Base-by-base conservation (phyloP, 2,113 vertebrate genomes). In the Platycercus adscitus region DNA sequence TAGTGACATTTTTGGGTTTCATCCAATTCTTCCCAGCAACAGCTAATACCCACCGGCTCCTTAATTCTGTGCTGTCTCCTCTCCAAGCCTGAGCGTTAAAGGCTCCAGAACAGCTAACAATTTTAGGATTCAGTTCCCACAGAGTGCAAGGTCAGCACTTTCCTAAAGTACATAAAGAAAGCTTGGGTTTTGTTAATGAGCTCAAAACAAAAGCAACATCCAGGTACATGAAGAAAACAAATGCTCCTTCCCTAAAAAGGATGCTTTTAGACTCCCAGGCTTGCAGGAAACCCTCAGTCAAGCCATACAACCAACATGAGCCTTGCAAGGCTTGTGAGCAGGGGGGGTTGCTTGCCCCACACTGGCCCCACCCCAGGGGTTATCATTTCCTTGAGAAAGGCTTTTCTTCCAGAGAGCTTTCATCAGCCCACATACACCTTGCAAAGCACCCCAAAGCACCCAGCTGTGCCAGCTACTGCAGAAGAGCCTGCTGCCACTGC, bases 21-120 rank as follows among this genome's bases (percentile, higher is more conserved):
- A 41, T 81, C 96, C 96, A 95, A 68, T 64, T 93, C 96, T 80
- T 89, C 80, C 92, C 95, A 96, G 93, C 81, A 95, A 94, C 91
- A 95, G 89, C 93, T 85, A 93, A 88, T 81, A 89, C 61, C 86
- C 77, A 93, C 89, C 20, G 0, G 81, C 86, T 92, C 91, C 90
- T 88, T 65, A 84, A 81, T 84, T 90, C 83, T 56, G 16, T 2
- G 50, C 77, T 83, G 86, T 78, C 91, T 96, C 83, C 69, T 80
- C 81, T 95, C 79, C 71, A 37, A 81, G 80, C 66, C 87, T 11
- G 10, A 96, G 77, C 80, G 64, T 31, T 89, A 89, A 89, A 81
- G 71, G 55, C 76, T 84, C 76, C 92, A 93, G 93, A 95, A 91
- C 72, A 82, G 72, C 75, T 72, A 95, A 88, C 3, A 63, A 91